A percentile compares a stretch with the other conserved stretches of the same genome.
These are phyloP conservation scores for Neoitamus cyanurus DNA, from an alignment of 2,888 invertebrate species.

Conservation along the genomic window DNA sequence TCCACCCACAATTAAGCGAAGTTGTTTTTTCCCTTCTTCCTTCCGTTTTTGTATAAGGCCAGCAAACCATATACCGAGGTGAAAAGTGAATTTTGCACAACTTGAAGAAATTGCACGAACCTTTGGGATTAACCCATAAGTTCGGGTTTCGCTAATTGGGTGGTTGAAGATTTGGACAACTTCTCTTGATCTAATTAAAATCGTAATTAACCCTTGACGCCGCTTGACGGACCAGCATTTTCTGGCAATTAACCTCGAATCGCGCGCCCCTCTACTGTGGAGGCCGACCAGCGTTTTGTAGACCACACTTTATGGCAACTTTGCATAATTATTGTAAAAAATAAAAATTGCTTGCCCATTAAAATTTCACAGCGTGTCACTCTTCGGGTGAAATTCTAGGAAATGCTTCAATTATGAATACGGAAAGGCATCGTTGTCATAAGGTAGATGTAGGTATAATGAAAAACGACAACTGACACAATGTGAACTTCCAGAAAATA, in stretches of 20 bases:
- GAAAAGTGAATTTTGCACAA: slow-evolving; percentile 27
- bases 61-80: not conserved
- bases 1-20: not conserved
- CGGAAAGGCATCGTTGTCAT: not conserved
- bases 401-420: not conserved
- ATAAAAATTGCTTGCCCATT: slow-evolving; percentile 12
- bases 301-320: not conserved
- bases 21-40: not conserved
- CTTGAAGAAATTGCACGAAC: slow-evolving; percentile 18
- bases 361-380: slow-evolving; percentile 15
- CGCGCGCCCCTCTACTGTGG: not conserved
- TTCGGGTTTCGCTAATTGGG: slow-evolving; percentile 24
- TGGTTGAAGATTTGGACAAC: slow-evolving; percentile 36
- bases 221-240: slow-evolving; percentile 30
- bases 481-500: not conserved
- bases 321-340: not conserved
- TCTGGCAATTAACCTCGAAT: slow-evolving; percentile 37
- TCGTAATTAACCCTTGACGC: slow-evolving; percentile 32
- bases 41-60: not conserved
- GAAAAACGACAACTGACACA: not conserved
- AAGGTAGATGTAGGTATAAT: not conserved
- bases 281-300: not conserved
- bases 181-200: slow-evolving; percentile 32
- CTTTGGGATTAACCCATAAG: slow-evolving; percentile 21
- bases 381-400: not conserved